Conservation (phyloP, 2,888 invertebrate species). For the Agrotis segetum region DNA sequence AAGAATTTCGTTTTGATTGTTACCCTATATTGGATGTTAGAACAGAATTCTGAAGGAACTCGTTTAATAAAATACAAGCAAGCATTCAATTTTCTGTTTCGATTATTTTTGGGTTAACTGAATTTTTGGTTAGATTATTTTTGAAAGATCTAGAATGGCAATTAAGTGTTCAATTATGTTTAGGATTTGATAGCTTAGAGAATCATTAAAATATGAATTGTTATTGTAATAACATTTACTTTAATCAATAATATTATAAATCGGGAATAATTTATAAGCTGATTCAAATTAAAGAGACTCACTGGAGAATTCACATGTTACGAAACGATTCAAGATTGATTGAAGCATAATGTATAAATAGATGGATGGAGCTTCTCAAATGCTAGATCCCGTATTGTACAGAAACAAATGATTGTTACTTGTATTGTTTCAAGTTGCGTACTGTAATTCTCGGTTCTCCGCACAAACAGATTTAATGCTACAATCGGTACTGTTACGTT, state of each 20-base stretch:
- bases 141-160: slow-evolving; percentile 13
- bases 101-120: slow-evolving; percentile 27
- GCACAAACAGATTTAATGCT: too few relatives aligned
- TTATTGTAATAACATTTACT: background rate
- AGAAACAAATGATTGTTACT: too few relatives aligned
- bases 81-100: slow-evolving; percentile 30
- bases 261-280: background rate
- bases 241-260: background rate
- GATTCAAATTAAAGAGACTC: too few relatives aligned
- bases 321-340: too few relatives aligned
- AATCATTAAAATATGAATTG: background rate
- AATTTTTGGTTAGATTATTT: slow-evolving; percentile 30
- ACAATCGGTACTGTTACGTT: too few relatives aligned
- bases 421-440: too few relatives aligned
- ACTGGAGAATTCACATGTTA: too few relatives aligned
- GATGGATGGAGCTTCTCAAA: too few relatives aligned
- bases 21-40: slow-evolving; percentile 35
- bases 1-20: slow-evolving; percentile 57
- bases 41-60: slow-evolving; percentile 27
- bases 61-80: slow-evolving; percentile 45
- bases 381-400: too few relatives aligned
- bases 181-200: background rate
- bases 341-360: too few relatives aligned
- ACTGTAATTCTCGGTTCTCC: too few relatives aligned
- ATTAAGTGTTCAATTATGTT: background rate